Evolutionary conservation across 2,797 vertebrate genomes (phyloP), one percentile per base, ranked within the genome.

Genomic region (Sebastes vulpes): DNA sequence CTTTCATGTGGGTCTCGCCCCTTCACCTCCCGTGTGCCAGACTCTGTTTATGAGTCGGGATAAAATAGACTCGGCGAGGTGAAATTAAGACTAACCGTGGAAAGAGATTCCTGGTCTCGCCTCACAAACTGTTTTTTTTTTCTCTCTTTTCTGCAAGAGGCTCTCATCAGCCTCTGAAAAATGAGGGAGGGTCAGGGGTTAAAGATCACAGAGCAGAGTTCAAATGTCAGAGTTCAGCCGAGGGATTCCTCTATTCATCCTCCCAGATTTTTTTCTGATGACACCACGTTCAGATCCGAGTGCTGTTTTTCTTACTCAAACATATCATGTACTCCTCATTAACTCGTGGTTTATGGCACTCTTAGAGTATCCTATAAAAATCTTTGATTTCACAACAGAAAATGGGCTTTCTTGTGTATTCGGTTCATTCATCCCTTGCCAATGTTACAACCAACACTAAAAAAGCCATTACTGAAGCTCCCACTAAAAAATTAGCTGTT

Each of bases 1-100:
- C 77, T 91, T 91, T 91, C 72, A 83, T 89, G 72, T 29, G 61
- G 88, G 78, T 88, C 87, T 75, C 66, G 61, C 29, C 73, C 75
- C 78, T 84, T 87, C 63, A 66, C 81, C 88, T 85, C 68, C 75
- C 57, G 69, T 56, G 75, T 25, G 59, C 72, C 25, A 67, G 52
- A 81, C 48, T 83, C 56, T 87, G 83, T 92, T 88, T 85, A 83
- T 84, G 63, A 87, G 65, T 58, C 20, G 3, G 50, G 83, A 82
- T 65, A 29, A 88, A 87, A 88, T 5, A 81, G 77, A 74, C 65
- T 75, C 67, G 65, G 80, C 48, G 32, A 77, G 59, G 66, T 82
- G 79, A 87, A 86, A 86, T 80, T 29, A 75, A 77, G 26, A 60
- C 79, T 87, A 83, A 91, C 48, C 42, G 38, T 29, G 65, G 53